Evolutionary conservation across 2,113 vertebrate species (phyloP).

Genomic region (Rattus rattus): DNA sequence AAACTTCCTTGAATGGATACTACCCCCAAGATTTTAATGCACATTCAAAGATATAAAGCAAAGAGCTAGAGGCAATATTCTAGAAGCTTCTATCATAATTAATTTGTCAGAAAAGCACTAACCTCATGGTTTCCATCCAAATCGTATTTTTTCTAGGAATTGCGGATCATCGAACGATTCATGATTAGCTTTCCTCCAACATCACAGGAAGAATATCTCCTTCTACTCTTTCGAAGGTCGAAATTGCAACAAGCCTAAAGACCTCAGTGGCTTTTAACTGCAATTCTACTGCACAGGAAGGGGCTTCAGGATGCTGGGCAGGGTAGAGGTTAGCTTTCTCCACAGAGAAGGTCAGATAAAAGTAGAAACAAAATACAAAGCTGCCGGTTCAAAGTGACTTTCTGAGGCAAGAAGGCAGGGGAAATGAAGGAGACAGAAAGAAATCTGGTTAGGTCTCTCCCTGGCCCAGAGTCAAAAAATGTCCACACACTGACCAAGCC

Average conservation of each 20-base stretch:
- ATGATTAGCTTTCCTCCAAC: neutral
- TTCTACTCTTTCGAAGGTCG: neutral
- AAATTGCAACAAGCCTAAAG: neutral
- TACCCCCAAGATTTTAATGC: neutral
- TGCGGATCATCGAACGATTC: neutral
- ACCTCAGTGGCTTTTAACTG: neutral
- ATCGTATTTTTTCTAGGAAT: neutral
- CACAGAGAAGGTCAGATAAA: neutral
- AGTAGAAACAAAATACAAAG: neutral
- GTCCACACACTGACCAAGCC: neutral
- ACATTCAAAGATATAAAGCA: slow-evolving; percentile 31
- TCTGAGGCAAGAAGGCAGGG: neutral
- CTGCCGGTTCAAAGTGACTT: neutral
- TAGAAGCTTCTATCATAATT: neutral
- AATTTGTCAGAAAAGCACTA: neutral
- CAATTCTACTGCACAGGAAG: neutral
- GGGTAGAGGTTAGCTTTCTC: neutral
- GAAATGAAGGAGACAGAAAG: neutral
- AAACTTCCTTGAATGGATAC: neutral
- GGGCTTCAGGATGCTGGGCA: neutral
- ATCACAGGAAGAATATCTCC: neutral
- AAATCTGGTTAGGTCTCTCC: neutral
- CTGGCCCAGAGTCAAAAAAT: neutral
- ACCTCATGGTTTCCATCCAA: neutral
- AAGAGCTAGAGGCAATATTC: neutral